These are phyloP conservation scores for Podocnemis expansa DNA, from an alignment of 2,113 vertebrate genomes.

Conservation along the genomic window DNA sequence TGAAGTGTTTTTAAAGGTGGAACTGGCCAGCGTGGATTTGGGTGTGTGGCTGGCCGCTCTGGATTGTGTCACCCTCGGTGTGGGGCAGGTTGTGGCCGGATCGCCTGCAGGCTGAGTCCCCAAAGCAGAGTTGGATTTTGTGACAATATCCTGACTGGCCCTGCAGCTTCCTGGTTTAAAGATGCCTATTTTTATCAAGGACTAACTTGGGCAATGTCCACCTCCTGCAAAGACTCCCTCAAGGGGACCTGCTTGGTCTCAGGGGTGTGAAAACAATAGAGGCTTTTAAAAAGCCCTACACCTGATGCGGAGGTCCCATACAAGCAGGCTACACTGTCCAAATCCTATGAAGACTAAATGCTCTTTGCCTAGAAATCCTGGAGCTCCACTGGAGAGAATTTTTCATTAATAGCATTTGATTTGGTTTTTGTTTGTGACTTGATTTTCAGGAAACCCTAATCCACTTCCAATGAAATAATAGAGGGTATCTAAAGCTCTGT, in stretches of 20 bases:
- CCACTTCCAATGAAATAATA: not conserved
- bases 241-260: not conserved
- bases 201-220: not conserved
- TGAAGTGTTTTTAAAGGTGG: not conserved
- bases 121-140: not conserved
- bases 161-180: not conserved
- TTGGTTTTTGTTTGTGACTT: too few relatives aligned
- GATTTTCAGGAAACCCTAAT: not conserved
- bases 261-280: not conserved
- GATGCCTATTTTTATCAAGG: not conserved
- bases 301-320: slow-evolving; percentile 35
- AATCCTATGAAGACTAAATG: not conserved
- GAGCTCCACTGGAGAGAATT: not conserved
- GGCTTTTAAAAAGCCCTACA: not conserved
- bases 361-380: not conserved
- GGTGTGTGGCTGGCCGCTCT: not conserved
- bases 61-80: too few relatives aligned
- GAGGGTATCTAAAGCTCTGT: not conserved
- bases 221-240: not conserved
- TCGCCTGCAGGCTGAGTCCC: not conserved
- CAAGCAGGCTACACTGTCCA: not conserved
- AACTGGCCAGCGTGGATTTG: not conserved
- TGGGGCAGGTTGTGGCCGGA: not conserved
- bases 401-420: not conserved
- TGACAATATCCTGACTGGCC: not conserved